Evolutionary conservation across 2,113 vertebrate genomes (phyloP), one percentile per base, ranked within the genome.

Genomic region (Thomomys bottae): DNA sequence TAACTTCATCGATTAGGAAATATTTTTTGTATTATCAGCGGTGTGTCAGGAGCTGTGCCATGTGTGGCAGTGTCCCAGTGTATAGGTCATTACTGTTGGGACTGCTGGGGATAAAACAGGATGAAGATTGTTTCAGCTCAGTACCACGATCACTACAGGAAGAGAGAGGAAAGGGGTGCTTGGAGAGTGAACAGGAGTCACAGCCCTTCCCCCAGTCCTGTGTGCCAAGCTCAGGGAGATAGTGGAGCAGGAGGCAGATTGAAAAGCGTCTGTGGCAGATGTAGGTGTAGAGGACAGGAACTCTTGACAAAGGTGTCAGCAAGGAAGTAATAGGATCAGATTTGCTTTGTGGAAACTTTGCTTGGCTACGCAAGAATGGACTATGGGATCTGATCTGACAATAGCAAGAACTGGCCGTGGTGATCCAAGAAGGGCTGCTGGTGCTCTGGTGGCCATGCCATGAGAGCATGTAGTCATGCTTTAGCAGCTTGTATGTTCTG

Each of bases 381-480:
- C 68, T 38, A 38, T 42, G 17, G 36, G 24, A 14, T 80, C 91
- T 68, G 54, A 10, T 20, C 40, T 12, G 2, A 32, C 57, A 49
- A n/a, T 75, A 59, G 20, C 11, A 4, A 30, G 24, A 42, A 24
- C 11, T 40, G 59, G 38, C 87, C n/a, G 26, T 15, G 14, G 30
- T 40, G 18, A 0, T 9, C 9, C 8, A 15, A 8, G 3, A 38
- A 49, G 10, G 42, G 34, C 8, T 3, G 28, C 2, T 2, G 20
- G 38, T 30, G 2, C 30, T 4, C 8, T 1, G 12, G 24, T 3
- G 26, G 2, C 49, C 70, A 11, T 18, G 49, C 49, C 14, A 38
- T 20, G 38, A 57, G n/a, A n/a, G n/a, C n/a, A n/a, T n/a, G n/a
- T n/a, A n/a, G n/a, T n/a, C n/a, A n/a, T 15, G 75, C 78, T 70